Percentiles rank a stretch among this genome's conserved stretches.
Conservation (phyloP, 2,797 vertebrate species). For the Anguilla marmorata region DNA sequence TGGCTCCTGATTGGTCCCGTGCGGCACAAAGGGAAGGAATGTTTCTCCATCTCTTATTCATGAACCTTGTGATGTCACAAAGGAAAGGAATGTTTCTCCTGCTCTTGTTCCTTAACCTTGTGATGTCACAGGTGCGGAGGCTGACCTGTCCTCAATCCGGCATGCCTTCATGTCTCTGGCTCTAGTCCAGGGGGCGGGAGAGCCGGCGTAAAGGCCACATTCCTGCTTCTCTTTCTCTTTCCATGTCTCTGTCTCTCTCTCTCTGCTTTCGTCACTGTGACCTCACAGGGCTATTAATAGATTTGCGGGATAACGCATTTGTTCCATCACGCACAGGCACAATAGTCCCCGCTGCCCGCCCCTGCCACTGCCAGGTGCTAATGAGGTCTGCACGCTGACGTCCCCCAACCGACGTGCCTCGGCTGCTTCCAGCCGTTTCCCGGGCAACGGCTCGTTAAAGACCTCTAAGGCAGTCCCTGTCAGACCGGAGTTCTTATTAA, state of each 20-base stretch:
- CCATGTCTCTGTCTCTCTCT: constrained; percentile 27
- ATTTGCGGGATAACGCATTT: constrained; percentile 37
- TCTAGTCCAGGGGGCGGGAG: constrained; percentile 26
- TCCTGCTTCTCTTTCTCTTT: constrained; percentile 43
- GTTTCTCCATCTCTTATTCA: neutral
- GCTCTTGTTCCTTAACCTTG: neutral
- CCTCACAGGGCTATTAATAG: constrained; percentile 66
- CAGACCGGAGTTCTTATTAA: constrained; percentile 35
- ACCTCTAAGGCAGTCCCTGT: constrained; percentile 48
- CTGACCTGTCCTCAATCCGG: no score
- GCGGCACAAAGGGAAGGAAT: neutral
- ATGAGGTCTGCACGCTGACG: constrained; percentile 64
- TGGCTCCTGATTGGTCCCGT: neutral
- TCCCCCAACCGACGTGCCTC: constrained; percentile 46
- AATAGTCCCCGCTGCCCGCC: constrained; percentile 58
- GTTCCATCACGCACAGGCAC: constrained; percentile 54
- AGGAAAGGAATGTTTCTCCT: neutral
- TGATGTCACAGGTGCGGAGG: constrained; percentile 27
- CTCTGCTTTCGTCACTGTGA: constrained; percentile 48
- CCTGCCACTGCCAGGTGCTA: constrained; percentile 62
- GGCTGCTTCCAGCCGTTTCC: constrained; percentile 42
- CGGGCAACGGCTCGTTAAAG: constrained; percentile 61
- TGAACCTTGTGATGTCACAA: constrained; percentile 13
- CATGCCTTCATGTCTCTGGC: constrained; percentile 16
- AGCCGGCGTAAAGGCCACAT: constrained; percentile 43